phyloP scores from a whole-genome alignment of 2,888 invertebrate species.

The Drosophila macrospina region DNA sequence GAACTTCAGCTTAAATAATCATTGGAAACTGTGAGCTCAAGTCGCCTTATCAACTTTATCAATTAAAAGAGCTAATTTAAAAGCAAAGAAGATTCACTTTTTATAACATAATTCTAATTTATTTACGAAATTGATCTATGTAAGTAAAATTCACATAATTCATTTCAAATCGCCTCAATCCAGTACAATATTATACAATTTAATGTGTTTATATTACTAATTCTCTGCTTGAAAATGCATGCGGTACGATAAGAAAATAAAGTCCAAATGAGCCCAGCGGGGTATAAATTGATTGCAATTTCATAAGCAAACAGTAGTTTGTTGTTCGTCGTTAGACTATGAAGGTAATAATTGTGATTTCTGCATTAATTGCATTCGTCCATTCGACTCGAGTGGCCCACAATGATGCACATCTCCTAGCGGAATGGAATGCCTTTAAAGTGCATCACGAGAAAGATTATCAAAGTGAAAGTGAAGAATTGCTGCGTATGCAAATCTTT shows the following conservation, averaged over 20 bases:
- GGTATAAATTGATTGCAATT: neutral
- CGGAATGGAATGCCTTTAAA: conserved; percentile 19
- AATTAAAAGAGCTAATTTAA: no score
- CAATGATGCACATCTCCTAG: neutral
- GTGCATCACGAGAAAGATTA: conserved; percentile 14
- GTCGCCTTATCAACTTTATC: no score
- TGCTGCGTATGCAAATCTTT: conserved; percentile 31
- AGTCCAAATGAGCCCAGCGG: no score
- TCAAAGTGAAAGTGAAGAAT: conserved; percentile 11
- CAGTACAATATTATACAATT: no score
- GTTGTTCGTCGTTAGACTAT: neutral
- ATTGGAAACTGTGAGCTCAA: no score
- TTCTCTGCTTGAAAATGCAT: neutral
- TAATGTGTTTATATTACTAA: no score
- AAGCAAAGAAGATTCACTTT: no score
- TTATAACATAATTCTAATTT: no score
- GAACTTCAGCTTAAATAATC: no score
- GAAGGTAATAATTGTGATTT: neutral
- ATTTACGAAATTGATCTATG: no score
- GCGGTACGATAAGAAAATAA: conserved; percentile 1
- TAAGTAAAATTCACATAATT: neutral
- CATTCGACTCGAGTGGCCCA: neutral
- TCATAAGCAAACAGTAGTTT: neutral
- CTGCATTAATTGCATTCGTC: conserved; percentile 2
- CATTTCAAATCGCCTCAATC: no score